Percentiles rank a stretch among this genome's conserved stretches.
Evolutionary conservation across 1,140 invertebrate species (phyloP).

Genomic region (Ceratosolen solmsi): DNA sequence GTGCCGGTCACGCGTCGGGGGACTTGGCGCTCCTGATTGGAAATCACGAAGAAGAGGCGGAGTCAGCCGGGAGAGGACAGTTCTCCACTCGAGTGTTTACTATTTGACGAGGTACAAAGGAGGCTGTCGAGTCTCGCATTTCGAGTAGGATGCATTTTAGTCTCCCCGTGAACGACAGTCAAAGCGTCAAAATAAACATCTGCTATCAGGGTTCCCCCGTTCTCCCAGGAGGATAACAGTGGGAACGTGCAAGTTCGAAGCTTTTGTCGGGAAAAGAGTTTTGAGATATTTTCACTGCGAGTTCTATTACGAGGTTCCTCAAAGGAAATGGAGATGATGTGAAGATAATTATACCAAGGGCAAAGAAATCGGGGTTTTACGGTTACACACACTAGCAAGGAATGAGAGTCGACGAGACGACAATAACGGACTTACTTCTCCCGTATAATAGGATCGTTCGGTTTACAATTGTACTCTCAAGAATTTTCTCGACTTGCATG

Average conservation of each 20-base stretch:
- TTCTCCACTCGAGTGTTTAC: background rate
- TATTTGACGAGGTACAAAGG: background rate
- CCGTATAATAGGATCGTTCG: too few species aligned
- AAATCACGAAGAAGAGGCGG: background rate
- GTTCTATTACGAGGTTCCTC: background rate
- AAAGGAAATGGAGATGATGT: background rate
- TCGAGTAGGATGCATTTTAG: background rate
- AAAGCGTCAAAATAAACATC: conserved; percentile 35
- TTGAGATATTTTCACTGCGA: too few species aligned
- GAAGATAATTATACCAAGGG: background rate
- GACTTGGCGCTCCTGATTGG: background rate
- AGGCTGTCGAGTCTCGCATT: background rate
- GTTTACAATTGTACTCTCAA: too few species aligned
- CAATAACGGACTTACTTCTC: too few species aligned
- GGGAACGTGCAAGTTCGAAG: background rate
- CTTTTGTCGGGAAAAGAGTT: background rate
- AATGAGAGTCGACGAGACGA: background rate
- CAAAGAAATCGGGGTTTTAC: background rate
- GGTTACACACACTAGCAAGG: background rate
- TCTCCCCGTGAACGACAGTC: background rate
- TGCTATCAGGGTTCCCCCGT: conserved; percentile 3
- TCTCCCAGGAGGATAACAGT: background rate
- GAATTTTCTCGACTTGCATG: too few species aligned
- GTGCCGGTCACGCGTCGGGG: background rate
- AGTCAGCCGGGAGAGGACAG: background rate